Evolutionary conservation across 2,888 invertebrate species (phyloP), one percentile per base, ranked within the genome.

Genomic region (Frankliniella fusca): DNA sequence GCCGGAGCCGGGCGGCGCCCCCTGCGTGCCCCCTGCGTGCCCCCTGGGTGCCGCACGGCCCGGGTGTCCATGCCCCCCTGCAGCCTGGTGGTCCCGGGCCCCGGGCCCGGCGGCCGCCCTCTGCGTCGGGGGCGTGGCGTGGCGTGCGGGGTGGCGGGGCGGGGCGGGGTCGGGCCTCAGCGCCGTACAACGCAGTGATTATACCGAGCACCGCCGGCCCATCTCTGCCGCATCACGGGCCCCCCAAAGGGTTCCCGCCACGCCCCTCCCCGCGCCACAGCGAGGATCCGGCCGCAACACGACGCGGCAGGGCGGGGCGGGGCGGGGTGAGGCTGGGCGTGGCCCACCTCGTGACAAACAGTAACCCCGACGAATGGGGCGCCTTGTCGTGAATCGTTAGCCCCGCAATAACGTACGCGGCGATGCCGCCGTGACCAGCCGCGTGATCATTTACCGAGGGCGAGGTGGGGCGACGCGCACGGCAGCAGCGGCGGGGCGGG

Each of bases 331-430:
- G 54, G 54, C 54, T 0, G 54, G 54, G 54, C 12, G 54, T 0
- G 54, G 15, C 54, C 18, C 18, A 38, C 38, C 38, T 38, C 38
- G 38, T 38, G 38, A 38, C 38, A 38, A 2, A 38, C 38, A 38
- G 38, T 38, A 38, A 38, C 38, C 38, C 38, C 38, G 38, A 38
- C 38, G 38, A 38, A 70, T 70, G 70, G 23, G 70, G 70, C 70
- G 70, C 23, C n/a, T 10, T 70, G 70, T 70, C 70, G 70, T 70
- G 70, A 20, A n/a, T 70, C 70, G 70, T 70, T 70, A 70, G 9
- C n/a, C n/a, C 70, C n/a, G 10, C 5, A 70, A 23, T 23, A 23
- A 23, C 23, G n/a, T 65, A n/a, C 65, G 70, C 70, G 20, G 54
- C 54, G 15, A 54, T 1, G 18, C 12, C 54, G 15, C 18, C 54